Evolutionary conservation across 2,113 vertebrate species (phyloP).

Genomic region (Oncorhynchus keta): DNA sequence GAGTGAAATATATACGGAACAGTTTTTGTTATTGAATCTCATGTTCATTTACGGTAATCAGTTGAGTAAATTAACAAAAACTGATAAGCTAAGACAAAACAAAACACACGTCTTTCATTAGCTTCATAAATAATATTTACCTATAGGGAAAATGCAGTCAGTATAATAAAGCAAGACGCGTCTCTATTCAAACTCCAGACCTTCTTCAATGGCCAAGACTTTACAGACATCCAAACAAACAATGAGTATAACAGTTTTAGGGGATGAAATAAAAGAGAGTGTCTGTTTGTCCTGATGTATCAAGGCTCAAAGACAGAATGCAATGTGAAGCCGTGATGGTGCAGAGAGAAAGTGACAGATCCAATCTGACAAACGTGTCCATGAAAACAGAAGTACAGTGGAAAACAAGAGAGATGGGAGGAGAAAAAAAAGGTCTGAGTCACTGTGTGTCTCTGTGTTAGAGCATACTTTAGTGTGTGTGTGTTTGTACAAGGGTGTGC

Average conservation of each 20-base stretch:
- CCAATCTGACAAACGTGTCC: conserved; percentile 75
- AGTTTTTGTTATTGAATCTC: too few relatives aligned
- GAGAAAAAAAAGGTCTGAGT: conserved; percentile 46
- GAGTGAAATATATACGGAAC: too few relatives aligned
- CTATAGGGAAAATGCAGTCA: background rate
- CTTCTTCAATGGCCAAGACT: background rate
- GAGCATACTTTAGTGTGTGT: background rate
- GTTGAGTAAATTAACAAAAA: background rate
- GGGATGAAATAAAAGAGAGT: conserved; percentile 7
- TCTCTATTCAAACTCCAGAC: background rate
- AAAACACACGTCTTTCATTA: background rate
- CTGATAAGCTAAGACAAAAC: background rate
- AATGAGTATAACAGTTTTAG: conserved; percentile 45
- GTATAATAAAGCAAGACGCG: background rate
- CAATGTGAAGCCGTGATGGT: conserved; percentile 57
- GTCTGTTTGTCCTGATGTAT: conserved; percentile 63
- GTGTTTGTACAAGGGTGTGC: background rate
- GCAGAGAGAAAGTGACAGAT: conserved; percentile 65
- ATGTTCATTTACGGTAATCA: background rate
- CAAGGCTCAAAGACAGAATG: conserved; percentile 57
- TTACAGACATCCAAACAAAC: conserved; percentile 3
- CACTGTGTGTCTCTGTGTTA: conserved; percentile 26
- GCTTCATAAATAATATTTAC: background rate
- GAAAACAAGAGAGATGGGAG: conserved; percentile 41
- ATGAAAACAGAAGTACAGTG: conserved; percentile 62